Base-by-base conservation (phyloP, 2,888 invertebrate genomes). In the Pyrocoelia pectoralis region DNA sequence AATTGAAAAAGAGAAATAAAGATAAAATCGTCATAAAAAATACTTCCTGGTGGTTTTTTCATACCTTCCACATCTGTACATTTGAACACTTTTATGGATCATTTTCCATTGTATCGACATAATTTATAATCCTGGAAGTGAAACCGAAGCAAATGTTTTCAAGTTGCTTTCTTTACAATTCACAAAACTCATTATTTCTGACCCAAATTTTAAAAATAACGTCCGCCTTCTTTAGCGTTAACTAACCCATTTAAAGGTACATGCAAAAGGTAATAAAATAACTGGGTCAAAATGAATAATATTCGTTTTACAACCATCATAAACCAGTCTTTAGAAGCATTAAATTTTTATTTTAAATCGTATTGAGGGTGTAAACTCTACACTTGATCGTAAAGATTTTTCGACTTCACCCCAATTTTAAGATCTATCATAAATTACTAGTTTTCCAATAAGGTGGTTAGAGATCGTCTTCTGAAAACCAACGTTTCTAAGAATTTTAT, bases 111-210 rank as follows among this genome's bases (percentile, higher is more conserved):
- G 50, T 28, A 33, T 6, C 4, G 24, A 38, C 14, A 13, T 55
- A 61, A 61, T 61, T 61, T 61, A 61, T 38, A 55, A 61, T 55
- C 61, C 61, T 55, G 55, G 61, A 61, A 61, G 61, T 61, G 61
- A 61, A 61, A 61, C 61, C 55, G 55, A 50, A 52, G 17, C 29
- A 24, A 61, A 55, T 41, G 55, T 29, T 24, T 49, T 29, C 15
- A 48, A 53, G 12, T 19, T 15, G 12, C 46, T 48, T 50, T 52
- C 18, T 12, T 15, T 13, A 41, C 18, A 40, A 15, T 33, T 43
- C 15, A 19, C 24, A 55, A 50, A 53, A 41, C 10, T 49, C 49
- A 60, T 54, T 55, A 55, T 14, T 55, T 60, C 40, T 50, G 61
- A 55, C 61, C 61, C 28, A 61, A 40, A 61, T 59, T 54, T 52